Evolutionary conservation across 2,797 vertebrate genomes (phyloP).

Genomic region (Diglossa cyanea): DNA sequence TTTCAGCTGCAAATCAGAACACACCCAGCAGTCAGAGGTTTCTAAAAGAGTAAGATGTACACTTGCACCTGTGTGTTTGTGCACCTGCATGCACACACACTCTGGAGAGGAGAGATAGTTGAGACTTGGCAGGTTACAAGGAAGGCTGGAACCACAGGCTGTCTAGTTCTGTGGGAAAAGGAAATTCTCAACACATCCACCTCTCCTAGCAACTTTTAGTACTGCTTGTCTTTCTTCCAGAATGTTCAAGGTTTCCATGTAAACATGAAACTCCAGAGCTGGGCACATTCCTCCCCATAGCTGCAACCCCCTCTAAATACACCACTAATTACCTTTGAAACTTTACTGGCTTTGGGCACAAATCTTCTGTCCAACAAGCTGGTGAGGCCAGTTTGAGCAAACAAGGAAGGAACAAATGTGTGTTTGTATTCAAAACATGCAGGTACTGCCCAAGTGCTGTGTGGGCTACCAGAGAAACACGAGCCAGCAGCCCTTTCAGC

Average conservation of each 20-base stretch:
- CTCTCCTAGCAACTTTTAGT: not conserved
- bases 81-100: not conserved
- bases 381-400: not conserved
- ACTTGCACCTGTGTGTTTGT: too few species aligned
- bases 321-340: not conserved
- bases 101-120: not conserved
- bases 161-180: not conserved
- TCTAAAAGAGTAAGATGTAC: not conserved
- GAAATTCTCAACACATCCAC: not conserved
- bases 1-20: not conserved
- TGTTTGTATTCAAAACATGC: not conserved
- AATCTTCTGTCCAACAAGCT: not conserved
- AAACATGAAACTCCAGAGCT: not conserved
- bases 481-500: not conserved
- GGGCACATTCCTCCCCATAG: not conserved
- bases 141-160: not conserved
- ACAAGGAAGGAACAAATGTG: not conserved
- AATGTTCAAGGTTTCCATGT: rapidly evolving
- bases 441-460: not conserved
- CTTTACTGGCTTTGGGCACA: not conserved
- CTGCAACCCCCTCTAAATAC: not conserved
- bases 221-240: not conserved
- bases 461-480: not conserved
- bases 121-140: not conserved
- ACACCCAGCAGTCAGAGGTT: not conserved